Evolutionary conservation across 2,113 vertebrate genomes (phyloP).

Genomic region (Egretta garzetta): DNA sequence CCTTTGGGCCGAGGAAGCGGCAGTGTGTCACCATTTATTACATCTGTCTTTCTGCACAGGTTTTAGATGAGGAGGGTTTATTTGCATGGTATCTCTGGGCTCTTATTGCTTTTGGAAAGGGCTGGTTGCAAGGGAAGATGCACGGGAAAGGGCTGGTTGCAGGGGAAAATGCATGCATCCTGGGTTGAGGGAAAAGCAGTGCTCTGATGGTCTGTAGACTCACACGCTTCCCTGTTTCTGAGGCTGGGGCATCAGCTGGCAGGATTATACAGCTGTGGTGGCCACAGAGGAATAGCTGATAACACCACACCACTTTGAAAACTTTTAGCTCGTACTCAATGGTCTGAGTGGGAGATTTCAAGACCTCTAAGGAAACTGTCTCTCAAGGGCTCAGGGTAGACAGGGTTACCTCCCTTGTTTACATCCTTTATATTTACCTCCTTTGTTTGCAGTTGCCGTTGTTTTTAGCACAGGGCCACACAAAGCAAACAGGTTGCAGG

Average conservation of each 20-base stretch:
- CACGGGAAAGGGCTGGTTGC: neutral
- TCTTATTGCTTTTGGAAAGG: neutral
- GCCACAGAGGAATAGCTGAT: neutral
- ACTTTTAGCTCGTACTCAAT: neutral
- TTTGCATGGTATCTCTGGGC: neutral
- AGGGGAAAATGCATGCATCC: no score
- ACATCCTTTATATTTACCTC: neutral
- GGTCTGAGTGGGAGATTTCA: neutral
- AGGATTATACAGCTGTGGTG: neutral
- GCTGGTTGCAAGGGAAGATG: neutral
- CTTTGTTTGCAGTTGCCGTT: neutral
- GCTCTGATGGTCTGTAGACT: neutral
- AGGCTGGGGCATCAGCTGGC: neutral
- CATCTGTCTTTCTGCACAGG: neutral
- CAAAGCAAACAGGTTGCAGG: neutral
- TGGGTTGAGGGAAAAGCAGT: rapidly evolving
- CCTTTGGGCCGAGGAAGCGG: neutral
- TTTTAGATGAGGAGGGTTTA: neutral
- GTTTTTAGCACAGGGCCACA: neutral
- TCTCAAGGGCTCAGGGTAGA: neutral
- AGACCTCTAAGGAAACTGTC: neutral
- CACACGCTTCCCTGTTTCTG: neutral
- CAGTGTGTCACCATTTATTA: neutral
- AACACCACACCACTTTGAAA: neutral
- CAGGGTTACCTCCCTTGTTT: neutral